Evolutionary conservation across 2,113 vertebrate species (phyloP), one percentile per base, ranked within the genome.

Genomic region (Poecile atricapillus): DNA sequence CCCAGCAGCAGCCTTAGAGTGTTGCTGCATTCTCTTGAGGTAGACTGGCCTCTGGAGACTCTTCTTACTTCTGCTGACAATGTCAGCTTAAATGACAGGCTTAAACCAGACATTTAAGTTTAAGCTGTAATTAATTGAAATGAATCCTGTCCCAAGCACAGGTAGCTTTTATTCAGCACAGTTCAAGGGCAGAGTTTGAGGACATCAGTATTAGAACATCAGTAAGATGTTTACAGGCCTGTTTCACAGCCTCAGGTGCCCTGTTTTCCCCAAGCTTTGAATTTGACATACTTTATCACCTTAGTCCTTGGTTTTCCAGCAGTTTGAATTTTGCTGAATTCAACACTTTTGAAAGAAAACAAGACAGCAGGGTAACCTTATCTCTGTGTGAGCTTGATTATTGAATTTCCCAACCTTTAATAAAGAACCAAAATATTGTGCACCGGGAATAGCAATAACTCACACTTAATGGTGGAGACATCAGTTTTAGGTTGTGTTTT

Each of bases 291-390:
- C 21, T 92, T 84, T 44, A 60, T 75, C 69, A 56, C 49, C 41
- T 81, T 64, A 71, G 64, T 78, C 65, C 56, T 81, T 83, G 9
- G 6, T 74, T 89, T 84, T 86, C 19, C 41, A 79, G 44, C 22
- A 79, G 65, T 85, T 78, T 71, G 35, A 92, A 67, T 81, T 65
- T 65, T 86, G 79, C 94, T 95, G 94, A 92, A 69, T 83, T 80
- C 75, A 85, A 69, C 31, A 46, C 10, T 85, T 91, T 59, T 28
- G 47, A 68, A 90, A 74, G 76, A 69, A 92, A 96, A 70, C 47
- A 89, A 93, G 79, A 62, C 41, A 92, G 15, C 30, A 80, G 39
- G 56, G 35, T 60, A 88, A 80, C 43, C 43, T 95, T 92, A 74
- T 67, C 71, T 88, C 90, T 43, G 33, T 55, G 59, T 70, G 71